Percentiles rank a stretch among this genome's conserved stretches.
Evolutionary conservation across 2,113 vertebrate species (phyloP).

Genomic region (Trochalopteron elliotii): DNA sequence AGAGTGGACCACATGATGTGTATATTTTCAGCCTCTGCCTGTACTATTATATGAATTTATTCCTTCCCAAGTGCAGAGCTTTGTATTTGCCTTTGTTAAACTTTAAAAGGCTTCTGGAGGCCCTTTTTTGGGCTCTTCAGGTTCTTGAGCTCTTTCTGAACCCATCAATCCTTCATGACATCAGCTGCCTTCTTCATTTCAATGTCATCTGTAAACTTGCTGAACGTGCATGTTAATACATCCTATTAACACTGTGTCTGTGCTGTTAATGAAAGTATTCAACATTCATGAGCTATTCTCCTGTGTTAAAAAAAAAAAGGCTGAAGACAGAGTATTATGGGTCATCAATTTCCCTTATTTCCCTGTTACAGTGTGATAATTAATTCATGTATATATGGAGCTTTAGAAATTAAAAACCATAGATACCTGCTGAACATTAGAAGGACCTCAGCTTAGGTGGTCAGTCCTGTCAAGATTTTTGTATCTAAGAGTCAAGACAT

Average conservation of each 20-base stretch:
- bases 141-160: neutral
- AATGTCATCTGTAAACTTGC: neutral
- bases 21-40: neutral
- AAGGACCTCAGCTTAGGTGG: neutral
- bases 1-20: neutral
- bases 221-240: neutral
- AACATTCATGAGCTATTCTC: slow-evolving; percentile 9
- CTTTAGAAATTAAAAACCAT: neutral
- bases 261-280: neutral
- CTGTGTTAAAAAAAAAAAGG: neutral
- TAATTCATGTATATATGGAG: neutral
- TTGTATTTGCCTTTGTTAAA: neutral
- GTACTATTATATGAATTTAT: neutral
- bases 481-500: neutral
- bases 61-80: neutral
- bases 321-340: neutral
- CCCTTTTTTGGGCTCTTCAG: neutral
- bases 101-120: neutral
- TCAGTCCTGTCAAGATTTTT: neutral
- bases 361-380: neutral
- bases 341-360: slow-evolving; percentile 21
- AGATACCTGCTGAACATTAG: neutral
- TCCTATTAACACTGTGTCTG: neutral
- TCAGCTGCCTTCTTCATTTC: neutral
- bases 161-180: neutral